Percentiles rank a stretch among this genome's conserved stretches.
Evolutionary conservation across 2,113 vertebrate species (phyloP).

Genomic region (Festucalex cinctus): DNA sequence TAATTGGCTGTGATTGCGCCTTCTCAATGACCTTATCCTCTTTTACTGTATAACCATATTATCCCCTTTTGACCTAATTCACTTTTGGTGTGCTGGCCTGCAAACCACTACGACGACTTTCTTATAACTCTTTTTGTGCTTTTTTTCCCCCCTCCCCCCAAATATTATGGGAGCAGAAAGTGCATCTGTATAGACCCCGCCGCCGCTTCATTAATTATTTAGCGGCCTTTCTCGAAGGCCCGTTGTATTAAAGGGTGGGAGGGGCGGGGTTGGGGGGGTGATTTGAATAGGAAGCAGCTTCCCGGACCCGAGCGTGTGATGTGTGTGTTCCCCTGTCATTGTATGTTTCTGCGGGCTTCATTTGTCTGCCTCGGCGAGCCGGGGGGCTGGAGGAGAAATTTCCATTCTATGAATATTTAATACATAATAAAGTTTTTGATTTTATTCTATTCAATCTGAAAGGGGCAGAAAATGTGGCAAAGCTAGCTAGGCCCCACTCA

Average conservation of each 20-base stretch:
- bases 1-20: constrained; percentile 46
- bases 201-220: constrained; percentile 69
- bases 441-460: constrained; percentile 63
- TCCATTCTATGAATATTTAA: constrained; percentile 76
- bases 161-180: constrained; percentile 53
- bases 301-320: constrained; percentile 57
- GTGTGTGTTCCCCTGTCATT: constrained; percentile 68
- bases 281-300: constrained; percentile 70
- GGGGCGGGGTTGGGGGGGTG: constrained; percentile 31
- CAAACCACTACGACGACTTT: not conserved
- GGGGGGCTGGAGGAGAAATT: constrained; percentile 68
- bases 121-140: constrained; percentile 47
- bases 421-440: constrained; percentile 73
- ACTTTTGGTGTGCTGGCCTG: constrained; percentile 17
- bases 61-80: constrained; percentile 34
- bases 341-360: constrained; percentile 67
- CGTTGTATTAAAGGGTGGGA: constrained; percentile 65
- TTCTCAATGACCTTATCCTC: constrained; percentile 34
- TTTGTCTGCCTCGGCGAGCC: constrained; percentile 61
- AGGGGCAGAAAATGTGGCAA: constrained; percentile 52
- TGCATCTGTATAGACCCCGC: constrained; percentile 54
- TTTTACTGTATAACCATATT: constrained; percentile 34
- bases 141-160: constrained; percentile 41
- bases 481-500: constrained; percentile 48
- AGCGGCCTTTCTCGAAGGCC: constrained; percentile 53